These are phyloP conservation scores for Candoia aspera DNA, from an alignment of 2,113 vertebrate genomes.

Conservation along the genomic window DNA sequence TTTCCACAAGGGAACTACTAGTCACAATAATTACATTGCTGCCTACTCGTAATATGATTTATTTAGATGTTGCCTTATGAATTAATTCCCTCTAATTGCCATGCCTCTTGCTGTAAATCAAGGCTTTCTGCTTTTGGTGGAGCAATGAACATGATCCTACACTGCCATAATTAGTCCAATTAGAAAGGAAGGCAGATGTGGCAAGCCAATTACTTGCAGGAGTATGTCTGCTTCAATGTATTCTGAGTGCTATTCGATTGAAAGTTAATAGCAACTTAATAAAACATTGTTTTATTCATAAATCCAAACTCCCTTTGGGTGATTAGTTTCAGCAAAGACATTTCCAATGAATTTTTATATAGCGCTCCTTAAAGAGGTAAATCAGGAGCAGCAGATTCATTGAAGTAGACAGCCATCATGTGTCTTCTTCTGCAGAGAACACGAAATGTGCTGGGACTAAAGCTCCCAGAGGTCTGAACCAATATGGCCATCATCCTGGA, in stretches of 20 bases:
- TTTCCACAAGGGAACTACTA: constrained; percentile 74
- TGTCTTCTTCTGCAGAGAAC: neutral
- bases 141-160: constrained; percentile 77
- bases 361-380: fast-evolving
- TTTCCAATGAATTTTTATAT: constrained; percentile 18
- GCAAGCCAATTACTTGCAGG: constrained; percentile 82
- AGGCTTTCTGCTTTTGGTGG: constrained; percentile 77
- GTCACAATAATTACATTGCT: constrained; percentile 82
- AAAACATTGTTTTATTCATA: constrained; percentile 74
- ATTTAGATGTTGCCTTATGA: constrained; percentile 82
- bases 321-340: constrained; percentile 47
- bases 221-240: constrained; percentile 69
- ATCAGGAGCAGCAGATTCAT: neutral
- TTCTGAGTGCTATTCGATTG: constrained; percentile 70
- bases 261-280: constrained; percentile 72
- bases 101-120: constrained; percentile 80
- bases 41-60: constrained; percentile 81
- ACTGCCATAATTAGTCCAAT: constrained; percentile 81
- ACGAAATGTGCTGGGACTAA: neutral
- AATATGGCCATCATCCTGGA: neutral
- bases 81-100: constrained; percentile 83
- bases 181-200: constrained; percentile 82
- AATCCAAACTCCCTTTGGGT: constrained; percentile 55
- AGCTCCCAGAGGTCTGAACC: neutral
- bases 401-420: fast-evolving